These are phyloP conservation scores for Cynaeus angustus DNA, from an alignment of 2,888 invertebrate species.

Conservation along the genomic window DNA sequence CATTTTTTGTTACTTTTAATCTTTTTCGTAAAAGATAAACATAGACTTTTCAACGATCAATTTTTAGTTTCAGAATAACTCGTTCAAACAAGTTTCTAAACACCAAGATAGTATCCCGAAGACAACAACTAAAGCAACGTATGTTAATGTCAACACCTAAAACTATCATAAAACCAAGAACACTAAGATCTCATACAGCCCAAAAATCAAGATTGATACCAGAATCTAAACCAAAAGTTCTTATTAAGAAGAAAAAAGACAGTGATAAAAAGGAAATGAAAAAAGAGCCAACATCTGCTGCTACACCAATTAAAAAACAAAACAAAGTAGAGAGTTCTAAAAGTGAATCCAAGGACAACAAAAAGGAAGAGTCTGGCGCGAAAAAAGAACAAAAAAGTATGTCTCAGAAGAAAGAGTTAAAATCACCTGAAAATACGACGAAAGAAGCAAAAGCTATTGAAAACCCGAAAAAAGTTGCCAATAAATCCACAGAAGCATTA, in stretches of 20 bases:
- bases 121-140: conserved; percentile 61
- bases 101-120: conserved; percentile 52
- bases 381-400: conserved; percentile 36
- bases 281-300: conserved; percentile 32
- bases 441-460: conserved; percentile 42
- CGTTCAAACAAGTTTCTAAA: conserved; percentile 59
- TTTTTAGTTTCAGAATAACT: conserved; percentile 60
- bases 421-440: conserved; percentile 54
- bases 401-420: conserved; percentile 32
- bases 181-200: conserved; percentile 60
- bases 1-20: too few species aligned
- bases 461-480: conserved; percentile 20
- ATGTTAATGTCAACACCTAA: conserved; percentile 58
- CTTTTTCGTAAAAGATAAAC: too few species aligned
- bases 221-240: conserved; percentile 53
- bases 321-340: conserved; percentile 11
- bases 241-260: conserved; percentile 21
- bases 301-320: conserved; percentile 4
- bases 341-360: conserved; percentile 44
- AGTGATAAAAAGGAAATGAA: conserved; percentile 28
- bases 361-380: conserved; percentile 1
- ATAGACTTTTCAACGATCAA: conserved; percentile 5
- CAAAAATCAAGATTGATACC: conserved; percentile 58
- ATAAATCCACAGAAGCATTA: conserved; percentile 2
- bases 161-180: conserved; percentile 59